Conservation (phyloP, 2,888 invertebrate genomes). For the Ceraclea dissimilis region DNA sequence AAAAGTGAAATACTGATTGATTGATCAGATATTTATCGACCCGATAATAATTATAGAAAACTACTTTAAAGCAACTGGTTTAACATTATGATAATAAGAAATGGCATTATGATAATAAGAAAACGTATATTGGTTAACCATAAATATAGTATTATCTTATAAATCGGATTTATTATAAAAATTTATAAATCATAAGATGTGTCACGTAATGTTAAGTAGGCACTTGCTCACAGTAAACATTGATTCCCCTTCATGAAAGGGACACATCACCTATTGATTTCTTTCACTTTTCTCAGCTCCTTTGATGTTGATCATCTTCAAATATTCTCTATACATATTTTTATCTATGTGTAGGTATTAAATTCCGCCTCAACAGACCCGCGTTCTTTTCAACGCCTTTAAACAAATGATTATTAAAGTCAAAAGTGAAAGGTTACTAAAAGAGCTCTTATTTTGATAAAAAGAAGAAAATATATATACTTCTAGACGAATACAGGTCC, state of each 20-base stretch:
- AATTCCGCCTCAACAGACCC: not conserved
- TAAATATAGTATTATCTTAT: no score
- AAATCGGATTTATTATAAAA: no score
- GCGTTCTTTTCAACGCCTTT: not conserved
- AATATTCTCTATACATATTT: not conserved
- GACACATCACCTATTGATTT: not conserved
- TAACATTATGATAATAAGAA: no score
- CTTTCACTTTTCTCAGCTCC: not conserved
- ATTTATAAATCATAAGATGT: no score
- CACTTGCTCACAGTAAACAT: not conserved
- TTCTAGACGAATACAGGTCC: no score
- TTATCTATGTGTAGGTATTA: not conserved
- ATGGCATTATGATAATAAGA: no score
- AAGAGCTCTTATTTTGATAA: not conserved
- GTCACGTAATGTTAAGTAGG: not conserved
- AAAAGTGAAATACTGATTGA: no score
- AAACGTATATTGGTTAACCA: no score
- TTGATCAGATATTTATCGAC: no score
- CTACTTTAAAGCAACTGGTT: no score
- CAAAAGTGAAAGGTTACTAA: not conserved
- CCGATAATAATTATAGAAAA: no score
- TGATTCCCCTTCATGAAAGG: not conserved
- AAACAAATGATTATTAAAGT: slow-evolving; percentile 1
- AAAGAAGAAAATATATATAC: no score
- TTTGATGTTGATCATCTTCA: slow-evolving; percentile 1